Base-by-base conservation (phyloP, 2,888 invertebrate species). In the Busseola fusca region DNA sequence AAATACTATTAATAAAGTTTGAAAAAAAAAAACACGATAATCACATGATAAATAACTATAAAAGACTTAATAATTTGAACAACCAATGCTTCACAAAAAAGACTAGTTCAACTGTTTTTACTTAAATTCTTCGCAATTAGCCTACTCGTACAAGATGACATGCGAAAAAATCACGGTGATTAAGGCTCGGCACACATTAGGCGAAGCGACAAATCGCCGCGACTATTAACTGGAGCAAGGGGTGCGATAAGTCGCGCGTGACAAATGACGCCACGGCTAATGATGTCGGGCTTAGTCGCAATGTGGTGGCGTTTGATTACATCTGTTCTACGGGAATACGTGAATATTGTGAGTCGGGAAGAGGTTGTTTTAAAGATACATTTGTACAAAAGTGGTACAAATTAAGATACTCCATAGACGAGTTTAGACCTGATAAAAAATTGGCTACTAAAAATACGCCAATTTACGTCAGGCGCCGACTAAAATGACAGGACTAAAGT, bases 161-260 rank as follows among this genome's bases (percentile, higher is more conserved):
- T 71, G 74, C 73, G 74, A 64, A 82, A 85, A 84, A 84, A 74
- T 59, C 64, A 12, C 71, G 72, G 83, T 83, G 81, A 85, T 87
- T 82, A 87, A 83, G 85, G 83, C 57, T 69, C 69, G 68, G 71
- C 80, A 82, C 84, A 84, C 83, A 85, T 87, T 82, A 86, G 81
- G 73, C 59, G 72, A 77, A 62, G 80, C 86, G 85, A 90, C 89
- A 88, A 91, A 91, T 90, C 89, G 87, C 86, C 70, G 82, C 86
- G 84, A 86, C 89, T 88, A 89, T 89, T 89, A 89, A 87, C 86
- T 84, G 78, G 86, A 85, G 84, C 83, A 87, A 86, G 87, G 89
- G 88, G 88, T 87, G 88, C 87, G 92, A 90, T 91, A 92, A 91
- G 89, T 89, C 87, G 86, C 84, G 85, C 83, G 88, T 91, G 91